Base-by-base conservation (phyloP, 2,113 vertebrate genomes). In the Ifrita kowaldi region DNA sequence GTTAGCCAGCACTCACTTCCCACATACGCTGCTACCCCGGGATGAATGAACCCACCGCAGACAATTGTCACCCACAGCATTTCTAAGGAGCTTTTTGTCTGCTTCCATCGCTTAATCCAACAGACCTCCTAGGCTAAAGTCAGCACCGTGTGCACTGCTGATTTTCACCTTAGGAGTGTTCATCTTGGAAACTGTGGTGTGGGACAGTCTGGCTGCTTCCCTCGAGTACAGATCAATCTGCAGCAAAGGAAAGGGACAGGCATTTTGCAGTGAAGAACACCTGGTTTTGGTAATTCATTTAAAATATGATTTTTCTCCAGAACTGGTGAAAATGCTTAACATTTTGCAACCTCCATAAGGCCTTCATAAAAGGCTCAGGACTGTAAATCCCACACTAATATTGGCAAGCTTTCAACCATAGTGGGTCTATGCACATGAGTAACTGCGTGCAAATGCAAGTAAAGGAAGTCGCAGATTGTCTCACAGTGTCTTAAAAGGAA, bases 41-140 rank as follows among this genome's bases (percentile, higher is more conserved):
- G 56, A 70, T 90, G 68, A 96, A 95, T 84, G 90, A 88, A 53
- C 56, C 79, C 85, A 90, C 87, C 79, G 16, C 79, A 88, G 79
- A 53, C 85, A 67, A 93, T 90, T 93, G 93, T 75, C 85, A 94
- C 63, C 67, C 87, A 74, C 16, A 3, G 55, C 75, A 90, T 81
- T 88, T 88, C 90, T 74, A 75, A 96, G 87, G 35, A 65, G 59
- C 15, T 80, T 87, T 96, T 94, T 94, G 93, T 93, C 88, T 47
- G 9, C 55, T 86, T 71, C 70, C 79, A 70, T 32, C 0, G 0
- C 35, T 74, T 70, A 44, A 63, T 41, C 78, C 82, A 86, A 39
- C 63, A 75, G 63, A 39, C 7, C 68, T 81, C 41, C 68, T 84
- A 16, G 30, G 52, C 50, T 86, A 24, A 44, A 67, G 41, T 41